Base-by-base conservation (phyloP, 1,140 invertebrate species). In the Heliothis subflexa region DNA sequence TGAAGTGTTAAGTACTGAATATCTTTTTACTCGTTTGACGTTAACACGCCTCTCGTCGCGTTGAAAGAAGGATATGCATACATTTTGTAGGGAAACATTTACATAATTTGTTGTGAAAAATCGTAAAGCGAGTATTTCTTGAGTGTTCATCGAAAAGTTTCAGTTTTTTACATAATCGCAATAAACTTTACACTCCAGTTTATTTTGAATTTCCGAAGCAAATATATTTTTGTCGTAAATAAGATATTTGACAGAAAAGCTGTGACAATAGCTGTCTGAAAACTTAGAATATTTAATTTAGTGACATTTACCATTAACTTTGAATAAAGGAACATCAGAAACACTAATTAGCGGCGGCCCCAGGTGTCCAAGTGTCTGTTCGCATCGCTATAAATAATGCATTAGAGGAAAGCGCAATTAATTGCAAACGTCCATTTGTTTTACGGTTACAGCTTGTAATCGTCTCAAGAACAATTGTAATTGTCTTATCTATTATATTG, bases 1-100 rank as follows among this genome's bases (percentile, higher is more conserved):
- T 78, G 11, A 78, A 59, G 74, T 76, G 74, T 45, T 57, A 73
- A 71, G 54, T 52, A 16, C 64, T 59, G 49, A 78, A 78, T 70
- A 59, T 75, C 47, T 77, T 77, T 70, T 78, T 70, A 54, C 52
- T 59, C 40, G 18, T 28, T 49, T 59, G 75, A 78, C 64, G 64
- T 70, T 78, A 78, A 78, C 52, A 70, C 33, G 33, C 50, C 28
- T 59, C 52, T 78, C 40, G 18, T 25, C 52, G 64, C 28, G 50
- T 78, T 61, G 33, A 70, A 70, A 49, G 45, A 33, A 70, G 59
- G n/a, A 68, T 45, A 68, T 55, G 47, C 61, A 68, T 77, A 73
- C 16, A 47, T 25, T 40, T 49, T 70, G 45, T 25, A 57, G 40
- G 54, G 9, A 75, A 75, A 64, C 52, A 64, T 75, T 75, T 62